Base-by-base conservation (phyloP, 2,797 vertebrate species). In the Fundulus diaphanus region DNA sequence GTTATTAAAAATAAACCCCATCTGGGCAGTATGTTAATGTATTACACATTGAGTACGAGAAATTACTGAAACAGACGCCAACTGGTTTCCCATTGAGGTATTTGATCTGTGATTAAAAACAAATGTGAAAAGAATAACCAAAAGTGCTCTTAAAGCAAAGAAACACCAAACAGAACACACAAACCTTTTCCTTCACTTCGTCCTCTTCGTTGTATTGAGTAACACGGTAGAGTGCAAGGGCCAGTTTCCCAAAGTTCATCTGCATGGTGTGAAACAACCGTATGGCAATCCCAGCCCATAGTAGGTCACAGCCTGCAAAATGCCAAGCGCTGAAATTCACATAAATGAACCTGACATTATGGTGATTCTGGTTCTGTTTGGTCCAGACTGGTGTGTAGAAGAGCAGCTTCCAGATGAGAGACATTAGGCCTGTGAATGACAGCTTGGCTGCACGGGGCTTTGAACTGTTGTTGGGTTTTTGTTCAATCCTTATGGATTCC, bases 241-340 rank as follows among this genome's bases (percentile, higher is more conserved):
- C 94, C 20, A 98, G 76, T 0, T 95, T 94, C 0, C 97, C 97
- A 22, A 98, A 98, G 22, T 93, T 92, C 0, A 79, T 74, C 29
- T 97, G 95, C 82, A 99, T 83, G 78, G 78, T 87, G 8, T 95
- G 90, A 59, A 96, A 96, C 44, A 99, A 89, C 0, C 96, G 96
- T 68, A 97, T 96, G 76, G 96, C 96, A 73, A 99, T 59, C 0
- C 97, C 97, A 0, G 98, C 97, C 98, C 98, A 99, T 1, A 99
- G 94, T 77, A 97, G 92, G 93, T 99, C 97, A 0, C 97, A 97
- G 70, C 98, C 97, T 0, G 96, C 96, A 83, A 97, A 99, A 7
- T 99, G 96, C 98, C 98, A 99, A 68, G 98, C 98, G 27, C 96
- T 98, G 80, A 99, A 99, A 74, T 96, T 91, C 56, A 99, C 94